These are phyloP conservation scores for Actinernus sp. DNA, from an alignment of 92 coral and sea anemone genomes.

Conservation along the genomic window DNA sequence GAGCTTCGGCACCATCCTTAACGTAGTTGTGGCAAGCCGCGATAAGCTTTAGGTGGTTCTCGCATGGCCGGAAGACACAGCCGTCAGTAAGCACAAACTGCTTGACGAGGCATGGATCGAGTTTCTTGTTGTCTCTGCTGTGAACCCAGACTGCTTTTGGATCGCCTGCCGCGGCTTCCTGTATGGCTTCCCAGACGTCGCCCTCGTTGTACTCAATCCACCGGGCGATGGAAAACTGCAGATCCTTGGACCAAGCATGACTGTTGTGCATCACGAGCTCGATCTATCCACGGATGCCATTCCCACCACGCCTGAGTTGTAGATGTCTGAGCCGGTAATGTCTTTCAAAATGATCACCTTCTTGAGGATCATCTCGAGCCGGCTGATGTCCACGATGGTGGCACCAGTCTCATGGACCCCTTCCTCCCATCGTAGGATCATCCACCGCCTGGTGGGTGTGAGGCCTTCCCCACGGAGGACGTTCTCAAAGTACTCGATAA, in stretches of 20 bases:
- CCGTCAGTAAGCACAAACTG: slow-evolving; percentile 13
- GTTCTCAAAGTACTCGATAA: background rate
- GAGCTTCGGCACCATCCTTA: too few species aligned
- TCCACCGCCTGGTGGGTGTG: background rate
- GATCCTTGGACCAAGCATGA: too few species aligned
- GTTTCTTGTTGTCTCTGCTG: too few species aligned
- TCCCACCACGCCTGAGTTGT: background rate
- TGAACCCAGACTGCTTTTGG: too few species aligned
- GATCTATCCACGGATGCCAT: background rate
- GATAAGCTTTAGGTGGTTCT: background rate
- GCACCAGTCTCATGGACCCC: background rate
- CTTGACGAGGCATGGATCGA: too few species aligned
- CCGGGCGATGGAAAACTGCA: too few species aligned
- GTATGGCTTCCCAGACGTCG: too few species aligned
- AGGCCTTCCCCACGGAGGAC: slow-evolving; percentile 6
- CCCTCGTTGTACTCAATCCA: too few species aligned
- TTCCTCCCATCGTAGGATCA: too few species aligned
- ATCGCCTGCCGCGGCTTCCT: too few species aligned
- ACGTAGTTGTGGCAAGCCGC: background rate
- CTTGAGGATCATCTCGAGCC: background rate
- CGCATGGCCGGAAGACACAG: background rate
- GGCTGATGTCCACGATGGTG: background rate
- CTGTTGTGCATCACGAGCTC: too few species aligned
- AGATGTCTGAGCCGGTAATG: background rate
- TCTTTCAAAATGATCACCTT: too few species aligned